Conservation (phyloP, 2,888 invertebrate species). For the Scaptomyza cyrtandrae region DNA sequence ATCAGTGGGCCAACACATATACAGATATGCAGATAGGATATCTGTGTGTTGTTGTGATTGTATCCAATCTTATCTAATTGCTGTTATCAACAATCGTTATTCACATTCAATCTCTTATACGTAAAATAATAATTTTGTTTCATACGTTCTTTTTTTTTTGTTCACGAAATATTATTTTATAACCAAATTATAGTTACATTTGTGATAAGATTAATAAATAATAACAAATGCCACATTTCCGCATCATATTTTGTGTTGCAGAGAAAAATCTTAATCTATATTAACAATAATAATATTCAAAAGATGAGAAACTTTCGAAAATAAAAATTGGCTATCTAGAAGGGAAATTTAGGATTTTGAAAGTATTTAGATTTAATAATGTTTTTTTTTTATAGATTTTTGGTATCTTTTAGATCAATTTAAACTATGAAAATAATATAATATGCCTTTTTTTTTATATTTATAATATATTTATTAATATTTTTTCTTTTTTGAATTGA, state of each 20-base stretch:
- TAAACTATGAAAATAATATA: too few relatives aligned
- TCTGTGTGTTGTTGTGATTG: not conserved
- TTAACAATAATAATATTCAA: not conserved
- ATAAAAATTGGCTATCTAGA: too few relatives aligned
- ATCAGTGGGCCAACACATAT: constrained; percentile 1
- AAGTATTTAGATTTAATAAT: too few relatives aligned
- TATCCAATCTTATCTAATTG: constrained; percentile 39
- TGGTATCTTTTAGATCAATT: too few relatives aligned
- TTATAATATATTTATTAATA: too few relatives aligned
- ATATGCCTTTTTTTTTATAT: too few relatives aligned
- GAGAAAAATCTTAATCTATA: not conserved
- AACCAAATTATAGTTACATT: constrained; percentile 57
- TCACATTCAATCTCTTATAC: constrained; percentile 33
- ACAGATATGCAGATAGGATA: too few relatives aligned
- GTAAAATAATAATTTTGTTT: constrained; percentile 13
- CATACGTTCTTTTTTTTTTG: not conserved
- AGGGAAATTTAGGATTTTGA: too few relatives aligned
- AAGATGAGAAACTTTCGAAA: too few relatives aligned
- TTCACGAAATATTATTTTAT: constrained; percentile 1
- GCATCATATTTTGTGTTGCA: not conserved
- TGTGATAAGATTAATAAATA: constrained; percentile 50
- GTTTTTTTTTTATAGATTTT: too few relatives aligned
- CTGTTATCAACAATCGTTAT: constrained; percentile 55
- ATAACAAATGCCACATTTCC: constrained; percentile 3
- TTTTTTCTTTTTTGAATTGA: not conserved